A percentile compares a stretch with the other conserved stretches of the same genome.
phyloP scores from a whole-genome alignment of 2,888 invertebrate species.

The Cyrtodaria siliqua region DNA sequence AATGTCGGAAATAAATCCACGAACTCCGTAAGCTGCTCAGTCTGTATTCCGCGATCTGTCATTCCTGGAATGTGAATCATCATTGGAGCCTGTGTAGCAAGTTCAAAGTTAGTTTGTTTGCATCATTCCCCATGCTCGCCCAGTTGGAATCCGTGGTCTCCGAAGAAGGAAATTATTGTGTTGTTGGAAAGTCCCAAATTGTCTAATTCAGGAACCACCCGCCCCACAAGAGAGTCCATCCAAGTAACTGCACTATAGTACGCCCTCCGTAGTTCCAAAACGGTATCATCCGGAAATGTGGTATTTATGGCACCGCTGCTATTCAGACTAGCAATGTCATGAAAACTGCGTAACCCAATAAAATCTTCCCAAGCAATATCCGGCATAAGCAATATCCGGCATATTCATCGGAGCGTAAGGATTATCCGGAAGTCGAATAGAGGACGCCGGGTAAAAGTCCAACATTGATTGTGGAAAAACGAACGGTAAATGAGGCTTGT shows the following conservation, averaged over 20 bases:
- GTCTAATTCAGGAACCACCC: slow-evolving; percentile 56
- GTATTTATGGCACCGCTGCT: slow-evolving; percentile 44
- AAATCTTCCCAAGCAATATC: slow-evolving; percentile 62
- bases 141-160: slow-evolving; percentile 77
- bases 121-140: slow-evolving; percentile 76
- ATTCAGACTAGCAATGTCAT: slow-evolving; percentile 60
- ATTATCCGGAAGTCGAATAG: slow-evolving; percentile 67
- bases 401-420: slow-evolving; percentile 87
- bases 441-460: slow-evolving; percentile 87
- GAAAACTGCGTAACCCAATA: too few relatives aligned
- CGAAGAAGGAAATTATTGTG: slow-evolving; percentile 71
- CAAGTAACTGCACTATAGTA: slow-evolving; percentile 68
- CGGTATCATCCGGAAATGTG: slow-evolving; percentile 66
- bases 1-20: slow-evolving; percentile 76
- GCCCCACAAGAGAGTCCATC: slow-evolving; percentile 61
- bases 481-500: slow-evolving; percentile 96
- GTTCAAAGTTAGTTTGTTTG: slow-evolving; percentile 74
- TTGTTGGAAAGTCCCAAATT: slow-evolving; percentile 57
- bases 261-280: slow-evolving; percentile 57
- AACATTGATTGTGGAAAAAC: slow-evolving; percentile 92
- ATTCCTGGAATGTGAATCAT: slow-evolving; percentile 68
- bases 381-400: slow-evolving; percentile 91
- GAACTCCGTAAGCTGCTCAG: slow-evolving; percentile 62
- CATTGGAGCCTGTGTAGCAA: slow-evolving; percentile 73
- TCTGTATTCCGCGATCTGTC: too few relatives aligned